Conservation (phyloP, 2,113 vertebrate species). For the Eleginops maclovinus region DNA sequence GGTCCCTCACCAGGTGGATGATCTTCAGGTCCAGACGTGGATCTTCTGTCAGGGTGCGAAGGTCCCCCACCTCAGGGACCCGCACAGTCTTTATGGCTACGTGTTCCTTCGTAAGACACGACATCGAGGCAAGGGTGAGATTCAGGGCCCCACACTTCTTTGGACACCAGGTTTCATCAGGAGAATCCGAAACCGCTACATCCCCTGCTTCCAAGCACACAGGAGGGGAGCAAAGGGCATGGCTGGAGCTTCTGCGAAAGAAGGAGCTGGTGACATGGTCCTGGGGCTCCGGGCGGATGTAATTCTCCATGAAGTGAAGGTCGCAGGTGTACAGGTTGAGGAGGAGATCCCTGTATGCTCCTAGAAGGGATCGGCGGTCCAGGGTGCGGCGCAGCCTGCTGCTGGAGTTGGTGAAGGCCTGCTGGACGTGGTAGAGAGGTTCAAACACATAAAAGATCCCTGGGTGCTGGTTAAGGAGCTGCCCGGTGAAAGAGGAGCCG, state of each 20-base stretch:
- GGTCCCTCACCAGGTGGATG: constrained; percentile 88
- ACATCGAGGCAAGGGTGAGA: constrained; percentile 81
- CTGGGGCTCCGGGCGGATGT: constrained; percentile 82
- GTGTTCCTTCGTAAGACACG: constrained; percentile 75
- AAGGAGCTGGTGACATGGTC: constrained; percentile 82
- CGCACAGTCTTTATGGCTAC: constrained; percentile 86
- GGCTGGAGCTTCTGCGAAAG: constrained; percentile 85
- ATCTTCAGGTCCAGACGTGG: constrained; percentile 86
- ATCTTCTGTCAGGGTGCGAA: constrained; percentile 84
- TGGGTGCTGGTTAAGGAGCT: constrained; percentile 87
- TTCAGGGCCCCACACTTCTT: constrained; percentile 83
- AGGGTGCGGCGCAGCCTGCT: constrained; percentile 69
- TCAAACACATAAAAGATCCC: constrained; percentile 86
- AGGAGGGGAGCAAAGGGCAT: constrained; percentile 84
- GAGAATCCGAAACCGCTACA: not conserved
- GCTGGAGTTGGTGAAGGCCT: constrained; percentile 84
- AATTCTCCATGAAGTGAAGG: constrained; percentile 85
- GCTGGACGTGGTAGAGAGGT: constrained; percentile 86
- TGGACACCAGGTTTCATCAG: constrained; percentile 81
- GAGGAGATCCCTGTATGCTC: constrained; percentile 85
- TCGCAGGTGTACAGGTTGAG: constrained; percentile 86
- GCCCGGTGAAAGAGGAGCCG: constrained; percentile 87
- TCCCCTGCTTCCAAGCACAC: constrained; percentile 72
- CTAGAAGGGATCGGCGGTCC: constrained; percentile 82
- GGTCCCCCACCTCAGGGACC: constrained; percentile 83